A percentile compares a stretch with the other conserved stretches of the same genome.
These are phyloP conservation scores for Macrosteles quadrilineatus DNA, from an alignment of 1,140 invertebrate genomes.

Conservation along the genomic window DNA sequence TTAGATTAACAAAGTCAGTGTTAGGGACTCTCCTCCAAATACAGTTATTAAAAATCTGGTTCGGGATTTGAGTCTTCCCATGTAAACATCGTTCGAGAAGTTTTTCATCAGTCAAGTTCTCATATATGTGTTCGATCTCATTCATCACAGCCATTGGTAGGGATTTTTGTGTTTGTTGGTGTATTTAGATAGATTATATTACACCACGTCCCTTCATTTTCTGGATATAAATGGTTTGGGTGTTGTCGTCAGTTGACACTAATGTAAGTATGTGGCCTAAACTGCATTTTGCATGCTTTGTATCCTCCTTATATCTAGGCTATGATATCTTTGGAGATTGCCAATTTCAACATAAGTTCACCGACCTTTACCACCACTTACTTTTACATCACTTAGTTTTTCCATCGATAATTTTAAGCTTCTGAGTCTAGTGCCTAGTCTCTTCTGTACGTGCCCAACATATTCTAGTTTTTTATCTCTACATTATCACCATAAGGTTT, in stretches of 20 bases:
- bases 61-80: background rate
- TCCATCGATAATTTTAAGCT: conserved; percentile 21
- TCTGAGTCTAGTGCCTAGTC: conserved; percentile 40
- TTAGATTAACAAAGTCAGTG: conserved; percentile 35
- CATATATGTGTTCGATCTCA: conserved; percentile 30
- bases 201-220: background rate
- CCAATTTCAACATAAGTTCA: conserved; percentile 36
- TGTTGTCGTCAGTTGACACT: conserved; percentile 34
- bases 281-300: conserved; percentile 37
- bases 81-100: too few species aligned
- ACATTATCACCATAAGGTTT: conserved; percentile 39
- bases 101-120: conserved; percentile 36
- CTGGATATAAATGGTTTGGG: background rate
- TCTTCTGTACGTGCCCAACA: conserved; percentile 40
- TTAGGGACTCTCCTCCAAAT: conserved; percentile 40
- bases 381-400: conserved; percentile 21
- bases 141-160: conserved; percentile 26
- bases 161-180: conserved; percentile 2
- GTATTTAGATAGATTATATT: background rate
- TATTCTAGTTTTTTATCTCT: conserved; percentile 38
- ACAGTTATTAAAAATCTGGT: conserved; percentile 34
- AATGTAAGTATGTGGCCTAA: conserved; percentile 34
- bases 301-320: conserved; percentile 38
- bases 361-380: conserved; percentile 32
- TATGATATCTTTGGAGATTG: conserved; percentile 39